Evolutionary conservation across 2,797 vertebrate species (phyloP).

Genomic region (Pterois miles): DNA sequence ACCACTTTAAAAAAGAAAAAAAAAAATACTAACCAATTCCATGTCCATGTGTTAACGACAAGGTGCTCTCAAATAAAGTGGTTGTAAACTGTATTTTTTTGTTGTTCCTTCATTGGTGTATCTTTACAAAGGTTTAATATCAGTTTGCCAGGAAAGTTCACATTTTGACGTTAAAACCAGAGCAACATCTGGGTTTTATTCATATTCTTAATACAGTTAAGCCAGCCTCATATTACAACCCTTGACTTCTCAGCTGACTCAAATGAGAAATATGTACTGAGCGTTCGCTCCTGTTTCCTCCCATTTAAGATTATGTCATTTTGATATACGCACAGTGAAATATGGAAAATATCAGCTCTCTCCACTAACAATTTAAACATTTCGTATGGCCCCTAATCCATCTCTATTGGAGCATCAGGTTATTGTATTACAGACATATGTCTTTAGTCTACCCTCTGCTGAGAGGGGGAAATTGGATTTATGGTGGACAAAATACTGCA

Average conservation of each 20-base stretch:
- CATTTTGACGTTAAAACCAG: conserved; percentile 42
- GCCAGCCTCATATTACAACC: conserved; percentile 67
- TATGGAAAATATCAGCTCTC: conserved; percentile 70
- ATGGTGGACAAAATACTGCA: conserved; percentile 63
- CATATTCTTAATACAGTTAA: conserved; percentile 64
- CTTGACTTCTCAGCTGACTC: conserved; percentile 73
- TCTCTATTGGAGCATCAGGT: conserved; percentile 78
- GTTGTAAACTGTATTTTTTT: neutral
- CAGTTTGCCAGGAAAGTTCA: conserved; percentile 33
- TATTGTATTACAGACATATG: conserved; percentile 80
- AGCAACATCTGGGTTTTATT: conserved; percentile 70
- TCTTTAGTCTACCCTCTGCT: conserved; percentile 73
- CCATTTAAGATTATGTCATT: conserved; percentile 82
- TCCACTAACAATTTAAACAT: conserved; percentile 71
- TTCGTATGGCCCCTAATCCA: conserved; percentile 72
- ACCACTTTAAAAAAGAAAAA: neutral
- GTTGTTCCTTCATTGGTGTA: neutral
- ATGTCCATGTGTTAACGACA: neutral
- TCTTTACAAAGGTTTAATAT: conserved; percentile 24
- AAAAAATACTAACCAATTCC: neutral
- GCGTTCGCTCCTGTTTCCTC: conserved; percentile 79
- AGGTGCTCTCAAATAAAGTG: neutral
- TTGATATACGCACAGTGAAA: conserved; percentile 80
- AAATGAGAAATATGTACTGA: conserved; percentile 78
- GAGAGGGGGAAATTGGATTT: conserved; percentile 71